A percentile compares a stretch with the other conserved stretches of the same genome.
Evolutionary conservation across 2,797 vertebrate genomes (phyloP).

Genomic region (Luscinia luscinia): DNA sequence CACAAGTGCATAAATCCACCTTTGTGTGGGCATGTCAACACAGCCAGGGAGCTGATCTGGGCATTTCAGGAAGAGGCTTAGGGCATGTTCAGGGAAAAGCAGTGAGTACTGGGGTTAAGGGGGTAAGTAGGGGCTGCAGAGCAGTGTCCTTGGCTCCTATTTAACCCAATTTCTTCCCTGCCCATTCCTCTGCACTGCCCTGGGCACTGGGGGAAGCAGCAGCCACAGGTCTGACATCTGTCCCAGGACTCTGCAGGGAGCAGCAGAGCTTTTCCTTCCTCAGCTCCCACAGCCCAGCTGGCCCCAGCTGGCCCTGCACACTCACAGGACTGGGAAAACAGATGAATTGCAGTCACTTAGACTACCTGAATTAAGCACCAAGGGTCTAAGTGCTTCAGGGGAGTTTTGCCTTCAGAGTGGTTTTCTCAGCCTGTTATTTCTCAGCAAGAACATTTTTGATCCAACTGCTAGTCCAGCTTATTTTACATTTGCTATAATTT

Average conservation of each 20-base stretch:
- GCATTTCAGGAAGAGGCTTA: not conserved
- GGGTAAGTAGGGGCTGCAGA: accelerated
- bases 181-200: accelerated
- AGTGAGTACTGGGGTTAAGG: accelerated
- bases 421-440: not conserved
- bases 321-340: not conserved
- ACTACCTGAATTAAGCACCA: slow-evolving; percentile 63
- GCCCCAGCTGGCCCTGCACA: slow-evolving; percentile 16
- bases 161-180: not conserved
- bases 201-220: not conserved
- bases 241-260: not conserved
- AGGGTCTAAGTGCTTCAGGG: not conserved
- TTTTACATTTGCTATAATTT: not conserved
- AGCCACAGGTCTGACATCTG: not conserved
- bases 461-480: not conserved
- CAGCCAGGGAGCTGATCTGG: not conserved
- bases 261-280: not conserved
- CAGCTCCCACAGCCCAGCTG: not conserved
- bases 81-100: accelerated
- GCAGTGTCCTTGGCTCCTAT: not conserved
- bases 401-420: not conserved
- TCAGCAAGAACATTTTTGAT: not conserved
- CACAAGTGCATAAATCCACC: not conserved
- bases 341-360: slow-evolving; percentile 12
- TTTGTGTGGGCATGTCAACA: not conserved